Evolutionary conservation across 2,797 vertebrate species (phyloP).

Genomic region (Tenualosa thibaudeaui): DNA sequence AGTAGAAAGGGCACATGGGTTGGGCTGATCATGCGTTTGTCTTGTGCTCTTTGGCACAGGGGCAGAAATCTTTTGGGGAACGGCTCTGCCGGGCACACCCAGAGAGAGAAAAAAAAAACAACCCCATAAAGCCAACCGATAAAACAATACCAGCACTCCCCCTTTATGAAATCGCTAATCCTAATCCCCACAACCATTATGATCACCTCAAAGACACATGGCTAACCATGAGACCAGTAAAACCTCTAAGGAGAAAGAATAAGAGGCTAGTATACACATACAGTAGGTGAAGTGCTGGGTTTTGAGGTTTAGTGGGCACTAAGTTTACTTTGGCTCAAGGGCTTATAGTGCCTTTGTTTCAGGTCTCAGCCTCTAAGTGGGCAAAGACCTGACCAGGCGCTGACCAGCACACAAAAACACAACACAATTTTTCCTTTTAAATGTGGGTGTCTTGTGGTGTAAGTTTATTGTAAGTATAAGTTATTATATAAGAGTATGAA

Average conservation of each 20-base stretch:
- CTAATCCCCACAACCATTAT: conserved; percentile 46
- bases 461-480: background rate
- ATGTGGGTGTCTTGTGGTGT: background rate
- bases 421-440: background rate
- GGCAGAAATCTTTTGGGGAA: background rate
- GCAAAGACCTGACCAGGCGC: background rate
- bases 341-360: background rate
- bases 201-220: conserved; percentile 34
- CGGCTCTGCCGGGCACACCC: background rate
- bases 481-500: background rate
- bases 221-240: conserved; percentile 37
- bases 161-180: conserved; percentile 47
- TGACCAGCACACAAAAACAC: background rate
- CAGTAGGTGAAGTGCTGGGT: background rate
- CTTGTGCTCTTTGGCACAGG: background rate
- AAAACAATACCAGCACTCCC: conserved; percentile 34
- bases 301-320: background rate
- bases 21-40: conserved; percentile 9
- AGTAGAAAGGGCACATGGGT: background rate
- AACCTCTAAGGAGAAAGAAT: background rate
- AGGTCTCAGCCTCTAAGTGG: background rate
- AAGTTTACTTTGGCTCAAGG: background rate
- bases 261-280: background rate
- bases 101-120: background rate
- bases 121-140: conserved; percentile 24